phyloP scores from a whole-genome alignment of 2,113 vertebrate genomes.

The Campylomormyrus numenius region DNA sequence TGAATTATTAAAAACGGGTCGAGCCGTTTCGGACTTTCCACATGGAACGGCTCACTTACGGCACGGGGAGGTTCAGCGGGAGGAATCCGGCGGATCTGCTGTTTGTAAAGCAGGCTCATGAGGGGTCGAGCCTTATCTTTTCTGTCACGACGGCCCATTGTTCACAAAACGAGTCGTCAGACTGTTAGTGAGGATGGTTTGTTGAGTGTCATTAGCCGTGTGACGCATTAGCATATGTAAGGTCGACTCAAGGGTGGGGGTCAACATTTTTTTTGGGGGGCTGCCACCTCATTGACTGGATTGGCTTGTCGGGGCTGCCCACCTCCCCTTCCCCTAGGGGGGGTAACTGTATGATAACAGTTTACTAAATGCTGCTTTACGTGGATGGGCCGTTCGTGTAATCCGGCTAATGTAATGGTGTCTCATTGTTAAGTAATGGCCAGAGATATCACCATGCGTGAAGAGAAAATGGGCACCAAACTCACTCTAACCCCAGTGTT shows the following conservation, averaged over 20 bases:
- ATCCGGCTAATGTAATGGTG: not conserved
- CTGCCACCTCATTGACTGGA: not conserved
- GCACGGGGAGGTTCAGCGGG: not conserved
- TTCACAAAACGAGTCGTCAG: not conserved
- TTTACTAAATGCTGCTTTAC: not conserved
- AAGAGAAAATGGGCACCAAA: not conserved
- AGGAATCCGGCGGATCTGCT: not conserved
- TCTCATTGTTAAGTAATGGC: constrained; percentile 4
- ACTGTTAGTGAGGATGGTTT: not conserved
- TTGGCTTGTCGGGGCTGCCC: not conserved
- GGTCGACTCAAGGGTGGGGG: not conserved
- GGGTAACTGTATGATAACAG: not conserved
- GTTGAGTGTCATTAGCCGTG: not conserved
- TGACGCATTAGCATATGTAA: not conserved
- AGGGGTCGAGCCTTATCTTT: not conserved
- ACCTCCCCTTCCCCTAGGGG: not conserved
- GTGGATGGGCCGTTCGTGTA: not conserved
- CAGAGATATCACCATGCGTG: not conserved
- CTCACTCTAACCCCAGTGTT: not conserved
- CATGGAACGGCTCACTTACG: not conserved
- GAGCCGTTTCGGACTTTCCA: constrained; percentile 14
- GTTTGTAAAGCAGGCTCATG: not conserved
- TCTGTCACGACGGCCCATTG: not conserved
- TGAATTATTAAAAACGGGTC: constrained; percentile 35
- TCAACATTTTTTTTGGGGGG: not conserved